phyloP scores from a whole-genome alignment of 2,888 invertebrate genomes.

The Chrysotoxum bicinctum region DNA sequence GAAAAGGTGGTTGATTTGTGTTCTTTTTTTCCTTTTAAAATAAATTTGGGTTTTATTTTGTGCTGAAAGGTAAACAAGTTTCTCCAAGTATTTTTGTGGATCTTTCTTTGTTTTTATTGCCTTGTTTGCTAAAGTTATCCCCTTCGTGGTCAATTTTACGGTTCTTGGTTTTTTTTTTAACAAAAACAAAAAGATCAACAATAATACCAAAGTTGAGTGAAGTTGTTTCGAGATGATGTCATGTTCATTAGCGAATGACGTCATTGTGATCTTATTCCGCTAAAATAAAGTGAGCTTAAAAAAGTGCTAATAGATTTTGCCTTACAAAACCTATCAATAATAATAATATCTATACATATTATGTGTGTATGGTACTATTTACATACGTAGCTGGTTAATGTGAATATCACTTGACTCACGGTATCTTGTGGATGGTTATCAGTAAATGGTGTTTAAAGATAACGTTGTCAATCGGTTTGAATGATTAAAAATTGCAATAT shows the following conservation, averaged over 20 bases:
- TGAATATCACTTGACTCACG: not conserved
- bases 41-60: conserved; percentile 28
- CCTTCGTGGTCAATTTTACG: conserved; percentile 44
- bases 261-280: conserved; percentile 54
- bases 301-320: conserved; percentile 4
- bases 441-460: conserved; percentile 10
- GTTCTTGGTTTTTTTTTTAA: conserved; percentile 26
- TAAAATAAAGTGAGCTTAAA: conserved; percentile 2
- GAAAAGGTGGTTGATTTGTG: conserved; percentile 54
- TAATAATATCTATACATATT: too few relatives aligned
- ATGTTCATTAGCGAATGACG: conserved; percentile 50
- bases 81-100: not conserved
- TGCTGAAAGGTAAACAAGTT: conserved; percentile 68
- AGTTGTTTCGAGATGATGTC: conserved; percentile 53
- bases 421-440: conserved; percentile 39
- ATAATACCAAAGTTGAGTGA: not conserved
- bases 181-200: conserved; percentile 3
- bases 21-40: not conserved
- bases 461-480: not conserved
- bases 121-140: conserved; percentile 19
- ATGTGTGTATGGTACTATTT: not conserved
- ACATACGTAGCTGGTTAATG: not conserved
- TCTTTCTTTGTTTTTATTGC: not conserved
- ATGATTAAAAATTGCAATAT: conserved; percentile 31
- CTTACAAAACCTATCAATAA: conserved; percentile 14